Evolutionary conservation across 2,797 vertebrate genomes (phyloP), one percentile per base, ranked within the genome.

Genomic region (Glyptemys insculpta): DNA sequence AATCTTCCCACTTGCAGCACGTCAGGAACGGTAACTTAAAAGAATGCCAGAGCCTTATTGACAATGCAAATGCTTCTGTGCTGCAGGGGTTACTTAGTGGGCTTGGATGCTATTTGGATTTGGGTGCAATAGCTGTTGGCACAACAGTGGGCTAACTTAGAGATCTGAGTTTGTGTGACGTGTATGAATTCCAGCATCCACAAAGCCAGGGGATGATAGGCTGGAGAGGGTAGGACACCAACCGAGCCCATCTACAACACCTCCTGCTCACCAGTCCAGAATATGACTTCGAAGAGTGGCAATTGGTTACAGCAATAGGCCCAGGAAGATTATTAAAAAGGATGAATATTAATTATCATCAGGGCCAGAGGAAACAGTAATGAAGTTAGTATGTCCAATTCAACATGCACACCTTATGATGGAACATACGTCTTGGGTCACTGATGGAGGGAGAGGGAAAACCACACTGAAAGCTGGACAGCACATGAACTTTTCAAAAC

Each of bases 21-120:
- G 98, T 1, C 99, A 99, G 92, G 98, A 99, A 94, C 99, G 99
- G 99, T 99, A 91, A 47, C 50, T 59, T 31, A 5, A 25, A 76
- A 29, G 44, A 25, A 25, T 15, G 25, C 72, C 4, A 1, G 12
- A 4, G 72, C 12, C 27, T 27, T 76, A 37, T 10, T 37, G 65
- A 68, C 19, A 37, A 5, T 3, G 18, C 18, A 37, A 68, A 21
- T 37, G 34, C 65, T 37, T 21, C 8, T 21, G 3, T 37, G n/a
- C 65, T 68, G n/a, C 34, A 25, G 21, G 25, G 23, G 23, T 29
- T 47, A 44, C 72, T 14, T 16, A 29, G 37, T 8, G 41, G 41
- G 41, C 41, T 47, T 76, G 12, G 41, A 76, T 76, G 12, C 41
- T 74, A 27, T 12, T 47, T 47, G 72, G 5, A 68, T 68, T 19